These are phyloP conservation scores for Paraplagusia blochii DNA, from an alignment of 2,113 vertebrate genomes.

Conservation along the genomic window DNA sequence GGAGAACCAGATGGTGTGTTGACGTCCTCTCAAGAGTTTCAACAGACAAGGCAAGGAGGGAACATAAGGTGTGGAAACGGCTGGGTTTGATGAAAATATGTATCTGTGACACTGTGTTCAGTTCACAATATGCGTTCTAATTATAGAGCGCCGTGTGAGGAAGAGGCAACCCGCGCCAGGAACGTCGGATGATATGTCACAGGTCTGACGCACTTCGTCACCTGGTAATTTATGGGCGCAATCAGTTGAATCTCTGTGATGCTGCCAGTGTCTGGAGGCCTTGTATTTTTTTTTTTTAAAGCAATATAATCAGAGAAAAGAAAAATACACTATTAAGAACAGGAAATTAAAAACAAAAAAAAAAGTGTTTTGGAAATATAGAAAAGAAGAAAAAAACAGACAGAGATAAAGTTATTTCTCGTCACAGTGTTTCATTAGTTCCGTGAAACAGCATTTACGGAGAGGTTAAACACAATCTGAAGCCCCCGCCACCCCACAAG, in stretches of 20 bases:
- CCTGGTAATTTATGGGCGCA: constrained; percentile 19
- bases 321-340: not conserved
- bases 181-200: constrained; percentile 21
- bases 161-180: not conserved
- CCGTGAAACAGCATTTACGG: constrained; percentile 7
- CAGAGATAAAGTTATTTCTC: constrained; percentile 2
- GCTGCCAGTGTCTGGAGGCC: not conserved
- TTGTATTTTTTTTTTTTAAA: constrained; percentile 1
- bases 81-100: constrained; percentile 19
- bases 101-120: constrained; percentile 8
- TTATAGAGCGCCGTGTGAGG: constrained; percentile 31
- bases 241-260: constrained; percentile 20
- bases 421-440: constrained; percentile 2
- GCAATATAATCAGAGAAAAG: not conserved
- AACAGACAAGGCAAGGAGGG: constrained; percentile 6
- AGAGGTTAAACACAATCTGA: constrained; percentile 12
- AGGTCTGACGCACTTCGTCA: constrained; percentile 27
- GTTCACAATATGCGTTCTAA: constrained; percentile 40
- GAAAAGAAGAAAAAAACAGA: not conserved
- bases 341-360: not conserved
- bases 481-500: too few species aligned
- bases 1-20: not conserved
- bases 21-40: constrained; percentile 15
- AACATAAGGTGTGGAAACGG: constrained; percentile 27
- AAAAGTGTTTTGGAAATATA: not conserved